A percentile compares a stretch with the other conserved stretches of the same genome.
Conservation (phyloP, 1,140 invertebrate species). For the Anoplolepis gracilipes region DNA sequence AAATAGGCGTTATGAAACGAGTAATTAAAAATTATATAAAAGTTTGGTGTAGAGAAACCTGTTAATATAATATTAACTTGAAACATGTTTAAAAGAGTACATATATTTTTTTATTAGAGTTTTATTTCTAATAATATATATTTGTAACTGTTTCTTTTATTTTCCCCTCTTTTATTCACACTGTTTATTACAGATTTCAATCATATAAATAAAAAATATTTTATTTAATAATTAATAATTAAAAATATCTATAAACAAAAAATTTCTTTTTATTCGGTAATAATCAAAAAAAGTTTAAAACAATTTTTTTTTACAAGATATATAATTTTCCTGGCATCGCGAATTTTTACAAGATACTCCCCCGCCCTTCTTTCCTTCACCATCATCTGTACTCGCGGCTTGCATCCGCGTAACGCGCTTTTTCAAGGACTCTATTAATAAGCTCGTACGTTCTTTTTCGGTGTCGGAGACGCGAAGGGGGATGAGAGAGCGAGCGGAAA, state of each 20-base stretch:
- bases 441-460: slow-evolving; percentile 29
- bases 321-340: neutral
- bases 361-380: too few species aligned
- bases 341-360: neutral
- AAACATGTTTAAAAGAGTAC: neutral
- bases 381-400: neutral
- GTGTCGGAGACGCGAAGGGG: neutral
- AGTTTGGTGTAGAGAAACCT: too few species aligned
- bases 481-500: slow-evolving; percentile 38
- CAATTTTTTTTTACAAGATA: neutral
- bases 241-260: neutral
- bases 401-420: neutral
- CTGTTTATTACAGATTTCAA: neutral
- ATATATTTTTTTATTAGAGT: too few species aligned
- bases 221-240: neutral
- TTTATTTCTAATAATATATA: neutral
- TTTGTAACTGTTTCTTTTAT: neutral
- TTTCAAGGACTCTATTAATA: slow-evolving; percentile 38
- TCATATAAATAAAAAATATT: neutral
- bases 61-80: too few species aligned
- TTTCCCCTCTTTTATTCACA: neutral
- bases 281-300: neutral
- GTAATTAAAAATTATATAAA: too few species aligned
- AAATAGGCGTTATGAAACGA: neutral
- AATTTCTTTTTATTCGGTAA: neutral